Conservation (phyloP, 2,888 invertebrate genomes). For the Leptinotarsa peninsularis region DNA sequence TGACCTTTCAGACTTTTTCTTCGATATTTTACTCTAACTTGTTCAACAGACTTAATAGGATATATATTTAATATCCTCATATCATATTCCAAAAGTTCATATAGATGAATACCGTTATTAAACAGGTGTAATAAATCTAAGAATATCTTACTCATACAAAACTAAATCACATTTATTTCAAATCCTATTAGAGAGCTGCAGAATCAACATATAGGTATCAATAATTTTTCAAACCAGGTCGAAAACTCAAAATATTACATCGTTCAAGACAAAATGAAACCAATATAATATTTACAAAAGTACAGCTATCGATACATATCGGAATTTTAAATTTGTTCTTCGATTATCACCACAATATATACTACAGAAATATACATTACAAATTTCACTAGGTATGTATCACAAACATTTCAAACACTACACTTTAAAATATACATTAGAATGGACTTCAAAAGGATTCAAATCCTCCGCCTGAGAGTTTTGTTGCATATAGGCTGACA, state of each 20-base stretch:
- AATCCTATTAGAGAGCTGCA: slow-evolving; percentile 37
- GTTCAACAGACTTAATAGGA: too few species aligned
- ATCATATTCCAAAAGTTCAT: too few species aligned
- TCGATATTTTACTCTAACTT: too few species aligned
- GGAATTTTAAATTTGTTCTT: slow-evolving; percentile 6
- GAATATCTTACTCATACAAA: slow-evolving; percentile 19
- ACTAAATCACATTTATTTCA: slow-evolving; percentile 29
- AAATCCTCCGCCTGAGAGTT: slow-evolving; percentile 80
- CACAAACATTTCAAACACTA: slow-evolving; percentile 34
- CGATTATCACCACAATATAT: slow-evolving; percentile 19
- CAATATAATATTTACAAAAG: slow-evolving; percentile 23
- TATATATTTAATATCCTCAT: too few species aligned
- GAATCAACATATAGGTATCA: slow-evolving; percentile 24
- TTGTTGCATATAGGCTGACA: slow-evolving; percentile 85
- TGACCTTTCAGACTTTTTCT: too few species aligned
- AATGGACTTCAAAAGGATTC: slow-evolving; percentile 60
- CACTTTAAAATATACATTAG: slow-evolving; percentile 20
- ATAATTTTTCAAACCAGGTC: not conserved
- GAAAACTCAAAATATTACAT: slow-evolving; percentile 19
- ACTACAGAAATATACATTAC: slow-evolving; percentile 32
- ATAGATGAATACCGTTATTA: not conserved
- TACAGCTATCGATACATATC: slow-evolving; percentile 1
- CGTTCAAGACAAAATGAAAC: not conserved
- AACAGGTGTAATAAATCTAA: not conserved
- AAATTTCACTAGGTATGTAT: slow-evolving; percentile 38